Percentiles rank a stretch among this genome's conserved stretches.
These are phyloP conservation scores for Microchirus variegatus DNA, from an alignment of 2,797 vertebrate genomes.

Conservation along the genomic window DNA sequence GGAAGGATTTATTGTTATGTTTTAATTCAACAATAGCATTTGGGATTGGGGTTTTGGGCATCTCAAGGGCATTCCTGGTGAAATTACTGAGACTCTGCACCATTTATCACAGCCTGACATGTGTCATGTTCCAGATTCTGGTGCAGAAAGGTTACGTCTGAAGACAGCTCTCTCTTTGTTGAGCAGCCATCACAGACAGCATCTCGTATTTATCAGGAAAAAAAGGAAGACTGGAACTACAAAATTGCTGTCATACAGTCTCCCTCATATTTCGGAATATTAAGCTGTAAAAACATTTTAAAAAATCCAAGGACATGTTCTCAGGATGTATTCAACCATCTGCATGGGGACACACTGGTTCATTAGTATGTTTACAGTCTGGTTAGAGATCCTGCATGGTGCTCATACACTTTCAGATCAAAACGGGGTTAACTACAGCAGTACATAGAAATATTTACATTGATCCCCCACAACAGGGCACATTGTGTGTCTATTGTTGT, in stretches of 20 bases:
- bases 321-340: constrained; percentile 25
- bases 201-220: constrained; percentile 81
- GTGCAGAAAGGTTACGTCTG: constrained; percentile 98
- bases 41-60: constrained; percentile 96
- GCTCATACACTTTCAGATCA: constrained; percentile 4
- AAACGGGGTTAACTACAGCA: constrained; percentile 3
- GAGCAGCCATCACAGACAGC: constrained; percentile 92
- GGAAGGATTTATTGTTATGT: constrained; percentile 89
- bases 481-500: neutral
- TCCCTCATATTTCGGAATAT: constrained; percentile 41
- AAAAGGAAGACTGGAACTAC: constrained; percentile 60
- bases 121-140: constrained; percentile 99
- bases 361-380: constrained; percentile 28
- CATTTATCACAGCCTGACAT: constrained; percentile 99
- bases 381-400: constrained; percentile 6
- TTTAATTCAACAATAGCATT: constrained; percentile 99
- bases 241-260: constrained; percentile 43
- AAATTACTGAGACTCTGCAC: constrained; percentile 99
- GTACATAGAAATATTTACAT: too few species aligned
- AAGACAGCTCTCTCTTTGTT: constrained; percentile 97
- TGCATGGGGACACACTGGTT: constrained; percentile 16
- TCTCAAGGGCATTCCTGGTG: constrained; percentile 99
- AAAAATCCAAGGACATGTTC: constrained; percentile 30
- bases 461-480: neutral
- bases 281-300: constrained; percentile 45